Conservation (phyloP, 2,888 invertebrate species). For the Dasypogon diadema region DNA sequence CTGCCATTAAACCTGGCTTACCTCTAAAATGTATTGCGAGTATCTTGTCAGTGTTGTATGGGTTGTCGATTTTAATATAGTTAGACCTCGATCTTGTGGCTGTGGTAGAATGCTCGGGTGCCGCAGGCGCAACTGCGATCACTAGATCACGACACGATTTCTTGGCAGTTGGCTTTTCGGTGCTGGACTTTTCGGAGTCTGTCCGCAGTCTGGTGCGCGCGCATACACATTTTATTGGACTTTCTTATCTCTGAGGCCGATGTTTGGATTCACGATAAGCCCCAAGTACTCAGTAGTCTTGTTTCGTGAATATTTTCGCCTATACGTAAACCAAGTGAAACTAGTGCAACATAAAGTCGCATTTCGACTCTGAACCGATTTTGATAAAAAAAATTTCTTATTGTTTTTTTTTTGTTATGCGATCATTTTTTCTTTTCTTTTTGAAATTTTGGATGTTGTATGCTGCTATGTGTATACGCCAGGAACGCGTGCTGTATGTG, state of each 20-base stretch:
- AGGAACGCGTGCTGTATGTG: not conserved
- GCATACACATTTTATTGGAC: slow-evolving; percentile 19
- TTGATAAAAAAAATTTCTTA: not conserved
- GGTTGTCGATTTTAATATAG: slow-evolving; percentile 13
- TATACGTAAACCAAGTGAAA: slow-evolving; percentile 38
- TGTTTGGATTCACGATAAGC: slow-evolving; percentile 20
- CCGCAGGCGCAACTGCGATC: slow-evolving; percentile 14
- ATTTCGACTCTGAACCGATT: not conserved
- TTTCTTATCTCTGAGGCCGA: slow-evolving; percentile 34
- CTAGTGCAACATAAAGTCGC: not conserved
- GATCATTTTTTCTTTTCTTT: slow-evolving; percentile 17
- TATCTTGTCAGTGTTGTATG: slow-evolving; percentile 16
- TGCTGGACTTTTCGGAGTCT: slow-evolving; percentile 49
- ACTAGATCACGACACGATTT: slow-evolving; percentile 44
- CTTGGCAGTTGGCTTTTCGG: slow-evolving; percentile 51
- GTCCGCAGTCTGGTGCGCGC: slow-evolving; percentile 42
- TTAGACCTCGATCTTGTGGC: slow-evolving; percentile 20
- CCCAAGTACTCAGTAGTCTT: slow-evolving; percentile 35
- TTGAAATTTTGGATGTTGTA: slow-evolving; percentile 17
- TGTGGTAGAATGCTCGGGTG: slow-evolving; percentile 38
- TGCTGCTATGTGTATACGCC: not conserved
- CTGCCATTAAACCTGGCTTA: slow-evolving; percentile 20
- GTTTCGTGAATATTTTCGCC: not conserved
- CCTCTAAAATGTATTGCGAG: not conserved
- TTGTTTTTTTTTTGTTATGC: slow-evolving; percentile 1